Conservation (phyloP, 2,113 vertebrate genomes). For the Hassar affinis region DNA sequence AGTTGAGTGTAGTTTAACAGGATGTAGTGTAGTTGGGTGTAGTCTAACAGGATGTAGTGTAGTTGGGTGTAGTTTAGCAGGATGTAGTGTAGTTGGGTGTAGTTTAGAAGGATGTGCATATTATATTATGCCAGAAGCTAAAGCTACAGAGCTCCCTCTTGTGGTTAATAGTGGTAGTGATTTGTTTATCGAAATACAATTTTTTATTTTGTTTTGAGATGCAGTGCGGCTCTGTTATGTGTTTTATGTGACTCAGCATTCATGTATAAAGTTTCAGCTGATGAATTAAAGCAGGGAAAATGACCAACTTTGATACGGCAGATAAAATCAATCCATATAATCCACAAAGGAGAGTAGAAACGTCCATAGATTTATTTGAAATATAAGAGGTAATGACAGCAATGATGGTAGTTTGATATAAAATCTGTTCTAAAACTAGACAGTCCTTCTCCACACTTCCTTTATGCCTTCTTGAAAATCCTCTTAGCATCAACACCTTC, state of each 20-base stretch:
- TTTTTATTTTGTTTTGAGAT: too few species aligned
- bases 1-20: too few species aligned
- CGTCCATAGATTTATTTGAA: constrained; percentile 12
- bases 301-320: not conserved
- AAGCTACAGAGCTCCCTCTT: constrained; percentile 2
- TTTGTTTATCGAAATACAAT: not conserved
- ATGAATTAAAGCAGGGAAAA: not conserved
- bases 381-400: not conserved
- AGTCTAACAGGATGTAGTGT: too few species aligned
- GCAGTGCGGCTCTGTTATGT: not conserved
- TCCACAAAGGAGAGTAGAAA: constrained; percentile 1
- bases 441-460: not conserved
- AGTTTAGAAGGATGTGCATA: too few species aligned
- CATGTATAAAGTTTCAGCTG: not conserved
- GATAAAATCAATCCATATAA: not conserved
- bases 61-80: too few species aligned
- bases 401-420: not conserved
- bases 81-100: too few species aligned
- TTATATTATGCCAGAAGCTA: not conserved
- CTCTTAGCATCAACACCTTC: constrained; percentile 89
- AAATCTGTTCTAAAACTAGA: not conserved
- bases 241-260: not conserved
- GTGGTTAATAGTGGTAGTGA: not conserved
- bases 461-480: constrained; percentile 83
- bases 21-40: too few species aligned